Conservation (phyloP, 2,797 vertebrate genomes). For the Balearica regulorum region DNA sequence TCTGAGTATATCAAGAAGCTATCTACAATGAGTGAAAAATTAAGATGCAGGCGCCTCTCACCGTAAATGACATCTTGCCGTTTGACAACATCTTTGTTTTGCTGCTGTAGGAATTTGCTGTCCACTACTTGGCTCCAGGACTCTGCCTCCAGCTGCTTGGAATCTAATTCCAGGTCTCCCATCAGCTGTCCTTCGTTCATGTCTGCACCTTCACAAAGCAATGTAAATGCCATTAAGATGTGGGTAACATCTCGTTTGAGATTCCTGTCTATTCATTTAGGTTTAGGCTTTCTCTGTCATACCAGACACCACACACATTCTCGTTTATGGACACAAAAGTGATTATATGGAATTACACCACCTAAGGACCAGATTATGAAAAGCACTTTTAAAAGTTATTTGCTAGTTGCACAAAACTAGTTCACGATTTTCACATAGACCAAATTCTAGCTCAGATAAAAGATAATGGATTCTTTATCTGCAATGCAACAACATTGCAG, state of each 20-base stretch:
- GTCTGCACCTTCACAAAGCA: conserved; percentile 83
- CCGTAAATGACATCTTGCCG: conserved; percentile 96
- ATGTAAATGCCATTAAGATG: neutral
- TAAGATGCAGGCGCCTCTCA: conserved; percentile 52
- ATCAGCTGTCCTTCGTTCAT: conserved; percentile 96
- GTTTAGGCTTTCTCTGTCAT: neutral
- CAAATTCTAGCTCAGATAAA: neutral
- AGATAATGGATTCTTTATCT: neutral
- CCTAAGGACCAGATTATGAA: neutral
- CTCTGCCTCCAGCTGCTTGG: conserved; percentile 90
- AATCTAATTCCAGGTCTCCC: conserved; percentile 92
- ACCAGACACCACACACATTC: neutral
- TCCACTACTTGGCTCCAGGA: conserved; percentile 94
- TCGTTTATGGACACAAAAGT: neutral
- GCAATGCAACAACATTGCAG: neutral
- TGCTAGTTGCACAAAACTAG: neutral
- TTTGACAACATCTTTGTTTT: conserved; percentile 89
- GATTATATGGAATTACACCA: neutral
- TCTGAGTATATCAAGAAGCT: neutral
- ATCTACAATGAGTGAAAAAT: neutral
- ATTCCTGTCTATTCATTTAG: neutral
- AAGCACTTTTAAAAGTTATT: neutral
- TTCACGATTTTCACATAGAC: neutral
- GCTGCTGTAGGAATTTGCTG: conserved; percentile 84
- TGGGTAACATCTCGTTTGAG: neutral